Evolutionary conservation across 2,113 vertebrate genomes (phyloP), one percentile per base, ranked within the genome.

Genomic region (Rhineura floridana): DNA sequence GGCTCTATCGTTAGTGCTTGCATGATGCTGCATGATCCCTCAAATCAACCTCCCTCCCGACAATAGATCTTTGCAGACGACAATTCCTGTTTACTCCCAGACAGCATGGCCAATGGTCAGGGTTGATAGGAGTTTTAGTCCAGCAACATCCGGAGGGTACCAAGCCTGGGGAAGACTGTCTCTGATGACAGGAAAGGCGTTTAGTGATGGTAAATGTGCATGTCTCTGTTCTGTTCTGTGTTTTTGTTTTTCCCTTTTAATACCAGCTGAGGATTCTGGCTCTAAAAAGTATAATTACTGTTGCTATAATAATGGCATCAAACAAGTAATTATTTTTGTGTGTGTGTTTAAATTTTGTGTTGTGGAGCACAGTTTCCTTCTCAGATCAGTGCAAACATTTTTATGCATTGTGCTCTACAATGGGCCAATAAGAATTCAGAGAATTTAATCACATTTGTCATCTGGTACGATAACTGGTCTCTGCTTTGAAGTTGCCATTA

Each of bases 301-400:
- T 93, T 92, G 81, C 84, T 92, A 23, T 80, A 92, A 88, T 93
- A 94, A 92, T 75, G 90, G 87, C 15, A 13, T 92, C 89, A 86
- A 93, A 94, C 65, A 90, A 94, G 90, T 94, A 95, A 95, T 95
- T 88, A 91, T 95, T 96, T 93, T 95, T 95, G 94, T 94, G 93
- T 91, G 95, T 93, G 91, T 83, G 93, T 89, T 80, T 92, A 90
- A 7, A 93, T 94, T 93, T 94, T 67, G 91, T 94, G 93, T 91
- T 42, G 6, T 90, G 93, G 91, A 93, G 92, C 93, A 93, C 93
- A 1, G 92, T 94, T 95, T 93, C 93, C 48, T 79, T 94, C 89
- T 95, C 91, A 83, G 92, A 94, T 95, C 94, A 92, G 88, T 93
- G 89, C 90, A 94, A 94, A 87, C 92, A 92, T 93, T 92, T 62